Percentiles rank a stretch among this genome's conserved stretches.
These are phyloP conservation scores for Hylomyscus alleni DNA, from an alignment of 2,797 vertebrate species.

Conservation along the genomic window DNA sequence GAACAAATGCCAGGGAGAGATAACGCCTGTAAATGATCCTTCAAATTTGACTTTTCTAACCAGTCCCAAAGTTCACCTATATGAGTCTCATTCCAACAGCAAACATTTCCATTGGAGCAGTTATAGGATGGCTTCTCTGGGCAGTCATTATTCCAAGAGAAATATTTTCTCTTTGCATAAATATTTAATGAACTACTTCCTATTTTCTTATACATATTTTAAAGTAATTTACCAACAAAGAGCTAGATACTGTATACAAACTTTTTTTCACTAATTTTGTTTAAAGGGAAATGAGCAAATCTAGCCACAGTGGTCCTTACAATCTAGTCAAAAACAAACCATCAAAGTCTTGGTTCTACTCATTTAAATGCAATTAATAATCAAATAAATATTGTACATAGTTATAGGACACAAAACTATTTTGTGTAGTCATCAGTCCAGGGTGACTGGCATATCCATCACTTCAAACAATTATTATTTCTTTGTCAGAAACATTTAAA, in stretches of 20 bases:
- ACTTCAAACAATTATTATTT: neutral
- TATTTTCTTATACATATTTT: constrained; percentile 40
- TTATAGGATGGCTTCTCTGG: neutral
- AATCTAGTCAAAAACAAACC: neutral
- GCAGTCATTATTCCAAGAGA: neutral
- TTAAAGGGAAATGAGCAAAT: neutral
- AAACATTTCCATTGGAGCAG: constrained; percentile 24
- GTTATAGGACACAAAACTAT: neutral
- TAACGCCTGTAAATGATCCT: neutral
- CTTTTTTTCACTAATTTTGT: constrained; percentile 20
- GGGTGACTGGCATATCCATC: neutral
- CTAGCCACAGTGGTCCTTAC: neutral
- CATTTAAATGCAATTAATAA: neutral
- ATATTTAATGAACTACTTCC: neutral
- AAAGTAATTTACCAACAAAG: constrained; percentile 34
- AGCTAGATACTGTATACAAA: neutral
- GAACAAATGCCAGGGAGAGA: neutral
- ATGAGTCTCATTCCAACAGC: neutral
- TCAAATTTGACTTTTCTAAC: constrained; percentile 19
- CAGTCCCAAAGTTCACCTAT: constrained; percentile 24
- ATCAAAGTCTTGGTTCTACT: constrained; percentile 1
- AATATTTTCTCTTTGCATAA: constrained; percentile 36
- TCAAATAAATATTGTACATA: neutral
- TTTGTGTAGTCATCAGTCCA: neutral
- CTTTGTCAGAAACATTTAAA: neutral